Conservation (phyloP, 2,113 vertebrate genomes). For the Oryzias woworae region DNA sequence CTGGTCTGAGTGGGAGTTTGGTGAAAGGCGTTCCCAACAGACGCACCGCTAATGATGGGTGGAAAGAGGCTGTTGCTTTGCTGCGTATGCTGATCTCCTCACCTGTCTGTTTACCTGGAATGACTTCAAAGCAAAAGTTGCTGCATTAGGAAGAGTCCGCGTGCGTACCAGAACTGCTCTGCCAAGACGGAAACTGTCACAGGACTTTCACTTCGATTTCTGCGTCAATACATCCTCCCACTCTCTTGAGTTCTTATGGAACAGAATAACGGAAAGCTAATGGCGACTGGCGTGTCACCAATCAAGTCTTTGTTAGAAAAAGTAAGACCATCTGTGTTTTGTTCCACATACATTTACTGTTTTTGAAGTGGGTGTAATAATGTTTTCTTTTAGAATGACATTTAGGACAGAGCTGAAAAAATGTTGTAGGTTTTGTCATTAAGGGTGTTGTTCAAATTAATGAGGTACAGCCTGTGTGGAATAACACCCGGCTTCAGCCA, state of each 20-base stretch:
- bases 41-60: conserved; percentile 15
- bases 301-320: not conserved
- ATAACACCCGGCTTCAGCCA: conserved; percentile 34
- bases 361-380: not conserved
- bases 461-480: conserved; percentile 30
- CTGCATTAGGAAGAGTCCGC: conserved; percentile 21
- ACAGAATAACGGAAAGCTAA: conserved; percentile 30
- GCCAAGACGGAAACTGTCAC: conserved; percentile 26
- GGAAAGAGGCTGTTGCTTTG: not conserved
- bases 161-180: conserved; percentile 6
- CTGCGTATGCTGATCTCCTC: conserved; percentile 30
- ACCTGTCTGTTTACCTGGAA: conserved; percentile 18
- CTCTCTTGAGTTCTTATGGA: conserved; percentile 21
- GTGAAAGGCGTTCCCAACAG: conserved; percentile 13
- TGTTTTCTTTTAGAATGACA: conserved; percentile 8
- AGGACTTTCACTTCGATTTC: conserved; percentile 46
- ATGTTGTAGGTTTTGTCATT: conserved; percentile 27
- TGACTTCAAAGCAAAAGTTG: conserved; percentile 25
- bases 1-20: conserved; percentile 30
- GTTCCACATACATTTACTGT: conserved; percentile 2
- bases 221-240: conserved; percentile 51
- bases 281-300: conserved; percentile 13
- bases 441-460: conserved; percentile 39
- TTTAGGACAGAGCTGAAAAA: conserved; percentile 8
- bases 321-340: not conserved